Percentiles rank a stretch among this genome's conserved stretches.
These are phyloP conservation scores for Phenganax subtilis DNA, from an alignment of 92 coral and sea anemone species.

Conservation along the genomic window DNA sequence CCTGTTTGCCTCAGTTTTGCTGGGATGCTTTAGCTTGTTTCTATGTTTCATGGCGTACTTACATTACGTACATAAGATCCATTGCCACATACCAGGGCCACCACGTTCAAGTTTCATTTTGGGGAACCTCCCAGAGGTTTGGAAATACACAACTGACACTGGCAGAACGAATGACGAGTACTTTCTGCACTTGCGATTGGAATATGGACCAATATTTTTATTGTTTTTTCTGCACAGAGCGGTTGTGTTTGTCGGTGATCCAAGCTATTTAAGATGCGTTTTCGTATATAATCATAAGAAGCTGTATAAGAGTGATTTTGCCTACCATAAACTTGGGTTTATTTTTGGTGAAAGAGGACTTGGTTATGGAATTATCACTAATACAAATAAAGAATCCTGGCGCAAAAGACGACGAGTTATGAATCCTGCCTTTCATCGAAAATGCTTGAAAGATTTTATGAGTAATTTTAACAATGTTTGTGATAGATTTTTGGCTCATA, in stretches of 20 bases:
- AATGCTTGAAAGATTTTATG: neutral
- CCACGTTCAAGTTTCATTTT: conserved; percentile 17
- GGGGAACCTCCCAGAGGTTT: conserved; percentile 2
- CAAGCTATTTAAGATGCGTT: neutral
- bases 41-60: neutral
- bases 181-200: neutral
- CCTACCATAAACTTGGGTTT: neutral
- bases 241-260: neutral
- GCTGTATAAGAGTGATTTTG: neutral
- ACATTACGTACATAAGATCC: neutral
- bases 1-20: neutral
- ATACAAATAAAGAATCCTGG: neutral
- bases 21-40: neutral
- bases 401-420: neutral
- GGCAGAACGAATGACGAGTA: conserved; percentile 2
- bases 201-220: conserved; percentile 9
- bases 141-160: neutral
- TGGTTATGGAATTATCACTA: neutral
- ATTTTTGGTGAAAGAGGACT: neutral
- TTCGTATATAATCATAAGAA: neutral
- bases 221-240: neutral
- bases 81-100: conserved; percentile 13
- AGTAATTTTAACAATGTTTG: neutral
- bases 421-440: conserved; percentile 12
- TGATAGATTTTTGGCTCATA: neutral